Base-by-base conservation (phyloP, 2,113 vertebrate genomes). In the Hydrolagus affinis region DNA sequence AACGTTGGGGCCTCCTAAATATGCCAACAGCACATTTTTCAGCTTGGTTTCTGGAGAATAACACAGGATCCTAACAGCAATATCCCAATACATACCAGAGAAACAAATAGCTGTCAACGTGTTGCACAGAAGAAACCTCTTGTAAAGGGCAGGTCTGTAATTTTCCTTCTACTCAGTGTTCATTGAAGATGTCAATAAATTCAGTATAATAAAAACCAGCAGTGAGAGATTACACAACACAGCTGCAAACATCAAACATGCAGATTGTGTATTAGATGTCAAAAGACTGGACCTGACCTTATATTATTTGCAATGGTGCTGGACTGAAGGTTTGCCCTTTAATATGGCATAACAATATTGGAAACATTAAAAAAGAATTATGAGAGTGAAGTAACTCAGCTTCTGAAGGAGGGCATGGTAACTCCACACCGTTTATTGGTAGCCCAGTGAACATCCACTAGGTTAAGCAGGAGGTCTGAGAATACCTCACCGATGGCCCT, bases 181-280 rank as follows among this genome's bases (percentile, higher is more conserved):
- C 62, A 32, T 83, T 30, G 78, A 83, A 68, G 62, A 32, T 83
- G 64, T 83, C 62, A 66, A 68, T 83, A 83, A 64, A 68, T 68
- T 25, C 60, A 68, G 28, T 32, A 32, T 83, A 32, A 32, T 66
- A 83, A 83, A 83, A 30, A 15, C 17, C 78, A 83, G 59, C 15
- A 32, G 78, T 66, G 25, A 66, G 62, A 30, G 25, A 83, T 83
- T 17, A 68, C 59, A 83, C 44, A 66, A 66, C 25, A 19, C 62
- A 83, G 62, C 78, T 68, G 62, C 17, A 66, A n/a, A 83, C 62
- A 83, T 21, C 78, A 83, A 83, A 83, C 62, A 32, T 68, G 6
- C 3, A 59, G 21, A 21, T 60, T 77, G 21, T 78, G 23, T 8
- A 62, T 62, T 59, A 78, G 76, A 11, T 12, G 8, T 7, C 76